phyloP scores from a whole-genome alignment of 2,888 invertebrate species.

The Diarsia rubi region DNA sequence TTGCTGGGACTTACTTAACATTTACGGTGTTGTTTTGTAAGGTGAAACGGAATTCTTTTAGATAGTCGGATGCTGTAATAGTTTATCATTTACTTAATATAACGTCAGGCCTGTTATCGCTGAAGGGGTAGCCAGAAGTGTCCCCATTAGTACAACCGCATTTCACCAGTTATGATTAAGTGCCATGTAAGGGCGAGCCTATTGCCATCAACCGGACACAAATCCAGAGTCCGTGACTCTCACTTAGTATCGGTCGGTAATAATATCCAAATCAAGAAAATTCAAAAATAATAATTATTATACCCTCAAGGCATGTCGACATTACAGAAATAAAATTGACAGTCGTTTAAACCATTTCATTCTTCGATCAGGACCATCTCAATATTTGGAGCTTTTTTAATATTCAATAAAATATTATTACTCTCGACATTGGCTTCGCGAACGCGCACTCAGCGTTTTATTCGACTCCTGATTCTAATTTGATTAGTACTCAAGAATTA shows the following conservation, averaged over 20 bases:
- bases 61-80: neutral
- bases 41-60: slow-evolving; percentile 1
- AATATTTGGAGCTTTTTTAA: slow-evolving; percentile 41
- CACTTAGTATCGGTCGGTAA: too few relatives aligned
- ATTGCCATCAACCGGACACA: too few relatives aligned
- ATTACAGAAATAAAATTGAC: neutral
- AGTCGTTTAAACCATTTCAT: slow-evolving; percentile 21
- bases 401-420: slow-evolving; percentile 52
- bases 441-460: slow-evolving; percentile 28
- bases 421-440: slow-evolving; percentile 31
- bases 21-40: neutral
- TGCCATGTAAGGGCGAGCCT: too few relatives aligned
- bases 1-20: neutral
- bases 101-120: too few relatives aligned
- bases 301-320: neutral
- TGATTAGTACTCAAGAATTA: slow-evolving; percentile 35
- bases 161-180: too few relatives aligned
- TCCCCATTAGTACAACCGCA: too few relatives aligned
- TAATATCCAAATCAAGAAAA: neutral
- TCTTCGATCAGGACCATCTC: slow-evolving; percentile 10
- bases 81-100: neutral
- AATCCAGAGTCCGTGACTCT: too few relatives aligned
- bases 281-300: slow-evolving; percentile 1
- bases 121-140: too few relatives aligned
- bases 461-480: slow-evolving; percentile 37